A percentile compares a stretch with the other conserved stretches of the same genome.
These are phyloP conservation scores for Temnothorax unifasciatus DNA, from an alignment of 2,888 invertebrate species.

Conservation along the genomic window DNA sequence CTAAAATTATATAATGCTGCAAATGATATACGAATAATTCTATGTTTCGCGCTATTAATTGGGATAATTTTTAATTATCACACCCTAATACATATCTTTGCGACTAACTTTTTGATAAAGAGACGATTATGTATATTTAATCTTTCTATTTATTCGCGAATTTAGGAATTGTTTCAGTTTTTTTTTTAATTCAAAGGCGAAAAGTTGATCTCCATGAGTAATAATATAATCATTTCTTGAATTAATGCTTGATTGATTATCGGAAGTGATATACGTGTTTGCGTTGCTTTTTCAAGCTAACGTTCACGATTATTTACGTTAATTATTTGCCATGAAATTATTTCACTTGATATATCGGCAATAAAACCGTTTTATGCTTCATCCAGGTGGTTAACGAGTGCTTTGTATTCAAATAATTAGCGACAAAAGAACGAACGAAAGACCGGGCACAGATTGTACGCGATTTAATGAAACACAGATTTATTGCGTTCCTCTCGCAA, in stretches of 20 bases:
- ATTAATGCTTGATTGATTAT: background rate
- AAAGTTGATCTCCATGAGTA: background rate
- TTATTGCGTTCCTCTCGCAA: slow-evolving; percentile 62
- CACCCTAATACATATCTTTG: background rate
- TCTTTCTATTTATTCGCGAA: background rate
- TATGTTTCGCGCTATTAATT: background rate
- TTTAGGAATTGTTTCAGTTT: background rate
- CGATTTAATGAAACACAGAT: slow-evolving; percentile 58
- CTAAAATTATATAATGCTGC: background rate
- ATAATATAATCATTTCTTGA: background rate
- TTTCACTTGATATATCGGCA: slow-evolving; percentile 18
- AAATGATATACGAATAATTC: background rate
- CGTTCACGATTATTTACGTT: background rate
- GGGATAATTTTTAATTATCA: background rate
- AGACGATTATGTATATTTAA: background rate
- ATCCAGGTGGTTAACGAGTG: slow-evolving; percentile 50
- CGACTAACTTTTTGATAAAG: background rate
- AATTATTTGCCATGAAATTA: slow-evolving; percentile 11
- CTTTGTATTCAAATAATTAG: slow-evolving; percentile 52
- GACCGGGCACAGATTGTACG: slow-evolving; percentile 37
- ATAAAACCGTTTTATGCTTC: slow-evolving; percentile 55
- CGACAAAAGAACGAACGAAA: slow-evolving; percentile 26
- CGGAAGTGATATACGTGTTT: background rate
- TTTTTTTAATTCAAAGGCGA: background rate
- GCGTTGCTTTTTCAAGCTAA: background rate